Conservation (phyloP, 2,113 vertebrate genomes). For the Ploceus nigricollis region DNA sequence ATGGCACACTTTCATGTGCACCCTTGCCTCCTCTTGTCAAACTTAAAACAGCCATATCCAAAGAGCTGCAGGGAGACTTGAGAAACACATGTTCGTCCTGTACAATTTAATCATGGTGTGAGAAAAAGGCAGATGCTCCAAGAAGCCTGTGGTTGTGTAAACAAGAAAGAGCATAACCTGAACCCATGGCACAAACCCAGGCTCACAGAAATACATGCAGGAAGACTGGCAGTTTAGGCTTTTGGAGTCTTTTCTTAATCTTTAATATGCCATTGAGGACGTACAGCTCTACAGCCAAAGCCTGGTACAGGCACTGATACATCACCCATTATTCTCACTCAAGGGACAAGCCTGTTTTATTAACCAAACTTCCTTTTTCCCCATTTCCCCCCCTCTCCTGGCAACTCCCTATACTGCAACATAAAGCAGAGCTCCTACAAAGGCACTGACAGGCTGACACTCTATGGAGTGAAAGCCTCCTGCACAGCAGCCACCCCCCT, state of each 20-base stretch:
- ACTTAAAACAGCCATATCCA: neutral
- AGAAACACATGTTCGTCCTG: neutral
- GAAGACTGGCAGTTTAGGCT: neutral
- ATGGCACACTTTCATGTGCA: neutral
- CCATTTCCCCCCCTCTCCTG: neutral
- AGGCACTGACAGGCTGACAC: neutral
- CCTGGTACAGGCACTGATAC: neutral
- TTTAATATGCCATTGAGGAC: fast-evolving
- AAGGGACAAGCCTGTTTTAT: neutral
- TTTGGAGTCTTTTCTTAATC: neutral
- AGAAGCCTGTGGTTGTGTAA: neutral
- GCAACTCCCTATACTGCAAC: neutral
- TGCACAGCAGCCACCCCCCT: neutral
- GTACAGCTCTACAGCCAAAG: neutral
- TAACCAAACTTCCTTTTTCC: neutral
- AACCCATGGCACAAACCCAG: neutral
- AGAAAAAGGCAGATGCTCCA: neutral
- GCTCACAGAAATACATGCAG: neutral
- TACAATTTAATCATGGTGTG: neutral
- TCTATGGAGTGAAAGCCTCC: fast-evolving
- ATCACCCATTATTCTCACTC: neutral
- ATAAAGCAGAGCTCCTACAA: neutral
- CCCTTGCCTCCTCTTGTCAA: neutral
- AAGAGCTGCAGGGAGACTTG: slow-evolving; percentile 8
- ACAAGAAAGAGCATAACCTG: neutral